Base-by-base conservation (phyloP, 1,140 invertebrate species). In the Drosophila pachea region DNA sequence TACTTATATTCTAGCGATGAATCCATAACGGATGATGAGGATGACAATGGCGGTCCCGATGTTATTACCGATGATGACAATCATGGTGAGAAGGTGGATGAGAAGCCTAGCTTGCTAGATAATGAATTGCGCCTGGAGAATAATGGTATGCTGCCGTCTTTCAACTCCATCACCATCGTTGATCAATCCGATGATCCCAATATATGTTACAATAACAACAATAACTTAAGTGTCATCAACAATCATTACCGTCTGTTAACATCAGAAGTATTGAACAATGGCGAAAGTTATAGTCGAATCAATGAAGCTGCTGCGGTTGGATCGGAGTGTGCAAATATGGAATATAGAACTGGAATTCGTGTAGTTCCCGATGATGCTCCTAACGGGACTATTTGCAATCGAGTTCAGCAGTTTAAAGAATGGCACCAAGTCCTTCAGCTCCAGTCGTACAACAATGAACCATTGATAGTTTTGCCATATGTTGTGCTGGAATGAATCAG, bases 401-500 rank as follows among this genome's bases (percentile, higher is more conserved):
- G 48, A 36, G 33, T 81, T 16, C 72, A 89, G 50, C 88, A 91
- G 48, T 97, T 96, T 91, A 91, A 92, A 75, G 93, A 95, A 89
- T 97, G 95, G 94, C 93, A 95, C 86, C 92, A 96, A 90, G 93
- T 93, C 81, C 90, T 95, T 47, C 93, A 94, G 64, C 91, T 92
- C 78, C 91, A 92, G 82, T 94, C 94, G 53, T 94, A 93, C 87
- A 91, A 94, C 88, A 93, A 92, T 84, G 94, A 95, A 89, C 91
- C 92, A 79, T 91, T 97, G 90, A 93, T 94, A 90, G 94, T 97
- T 92, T 92, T 97, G 93, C 96, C 96, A 92, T 97, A 97, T 91
- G 94, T 96, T 91, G 93, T 96, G 89, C 94, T 95, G 90, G 95
- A 96, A 92, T 96, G 90, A 89, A 59, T 14, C 31, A 50, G 29